Base-by-base conservation (phyloP, 2,797 vertebrate species). In the Falco biarmicus region DNA sequence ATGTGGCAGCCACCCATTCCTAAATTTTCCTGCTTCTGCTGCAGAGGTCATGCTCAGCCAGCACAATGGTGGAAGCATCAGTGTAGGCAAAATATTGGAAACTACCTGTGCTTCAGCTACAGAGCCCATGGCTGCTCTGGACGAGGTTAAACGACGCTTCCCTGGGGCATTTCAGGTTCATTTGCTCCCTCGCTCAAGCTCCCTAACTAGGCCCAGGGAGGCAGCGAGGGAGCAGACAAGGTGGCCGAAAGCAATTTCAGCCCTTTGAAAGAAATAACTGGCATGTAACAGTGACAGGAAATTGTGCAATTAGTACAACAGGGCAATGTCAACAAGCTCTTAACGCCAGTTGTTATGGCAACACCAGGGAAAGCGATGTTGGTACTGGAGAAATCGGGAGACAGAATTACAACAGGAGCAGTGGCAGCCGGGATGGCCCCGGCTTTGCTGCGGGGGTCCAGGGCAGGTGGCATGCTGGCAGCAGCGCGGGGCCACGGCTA, bases 311-410 rank as follows among this genome's bases (percentile, higher is more conserved):
- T 97, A 97, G 97, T 95, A 93, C 95, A 97, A 95, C 89, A 43
- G 94, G 97, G 96, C 97, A 96, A 90, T 97, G 97, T 97, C 97
- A 97, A 97, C 96, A 97, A 96, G 96, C 96, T 94, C 91, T 95
- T 97, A 97, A 96, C 1, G 92, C 93, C 96, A 94, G 97, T 97
- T 97, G 97, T 97, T 97, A 97, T 97, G 96, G 97, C 93, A 97
- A 97, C 97, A 90, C 90, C 88, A 92, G 87, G 78, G 93, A 95
- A 96, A 94, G 90, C 3, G 3, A 85, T 95, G 89, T 89, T 18
- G 22, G 81, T 68, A 87, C 70, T 93, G 92, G 92, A 95, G 96
- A 96, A 97, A 96, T 84, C 11, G 34, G 84, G 90, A 95, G 80
- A 45, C 84, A 66, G 60, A 91, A 94, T 74, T 97, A 90, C 64